Evolutionary conservation across 2,113 vertebrate species (phyloP).

Genomic region (Pollimyrus isidori): DNA sequence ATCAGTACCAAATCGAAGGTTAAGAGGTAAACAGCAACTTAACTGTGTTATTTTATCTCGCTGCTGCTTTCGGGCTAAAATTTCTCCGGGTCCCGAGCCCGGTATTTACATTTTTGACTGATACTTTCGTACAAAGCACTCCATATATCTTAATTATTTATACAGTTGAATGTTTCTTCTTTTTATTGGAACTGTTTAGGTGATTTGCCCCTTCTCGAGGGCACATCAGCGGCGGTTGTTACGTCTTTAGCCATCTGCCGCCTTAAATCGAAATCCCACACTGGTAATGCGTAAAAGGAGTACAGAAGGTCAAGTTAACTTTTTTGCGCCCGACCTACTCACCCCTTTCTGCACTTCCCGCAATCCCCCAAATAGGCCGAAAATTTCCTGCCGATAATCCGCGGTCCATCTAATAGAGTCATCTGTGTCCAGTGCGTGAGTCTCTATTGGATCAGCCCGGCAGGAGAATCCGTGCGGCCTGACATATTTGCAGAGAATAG

Average conservation of each 20-base stretch:
- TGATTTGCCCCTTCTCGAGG: not conserved
- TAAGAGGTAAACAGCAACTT: not conserved
- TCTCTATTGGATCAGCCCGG: not conserved
- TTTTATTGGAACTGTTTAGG: not conserved
- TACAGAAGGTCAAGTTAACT: not conserved
- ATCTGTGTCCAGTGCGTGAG: not conserved
- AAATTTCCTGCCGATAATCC: not conserved
- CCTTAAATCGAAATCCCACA: not conserved
- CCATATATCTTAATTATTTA: not conserved
- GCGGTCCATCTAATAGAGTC: not conserved
- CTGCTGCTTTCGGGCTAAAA: not conserved
- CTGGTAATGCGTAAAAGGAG: not conserved
- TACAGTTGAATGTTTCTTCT: not conserved
- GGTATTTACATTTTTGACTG: not conserved
- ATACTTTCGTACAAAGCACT: not conserved
- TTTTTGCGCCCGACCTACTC: not conserved
- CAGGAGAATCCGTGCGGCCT: conserved; percentile 10
- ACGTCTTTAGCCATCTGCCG: not conserved
- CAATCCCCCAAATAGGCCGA: not conserved
- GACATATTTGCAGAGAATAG: conserved; percentile 14
- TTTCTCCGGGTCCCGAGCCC: not conserved
- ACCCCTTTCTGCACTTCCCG: not conserved
- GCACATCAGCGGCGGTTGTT: not conserved
- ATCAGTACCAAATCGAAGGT: not conserved
- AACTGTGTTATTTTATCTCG: not conserved